Evolutionary conservation across 2,797 vertebrate species (phyloP).

Genomic region (Rhinogobio ventralis): DNA sequence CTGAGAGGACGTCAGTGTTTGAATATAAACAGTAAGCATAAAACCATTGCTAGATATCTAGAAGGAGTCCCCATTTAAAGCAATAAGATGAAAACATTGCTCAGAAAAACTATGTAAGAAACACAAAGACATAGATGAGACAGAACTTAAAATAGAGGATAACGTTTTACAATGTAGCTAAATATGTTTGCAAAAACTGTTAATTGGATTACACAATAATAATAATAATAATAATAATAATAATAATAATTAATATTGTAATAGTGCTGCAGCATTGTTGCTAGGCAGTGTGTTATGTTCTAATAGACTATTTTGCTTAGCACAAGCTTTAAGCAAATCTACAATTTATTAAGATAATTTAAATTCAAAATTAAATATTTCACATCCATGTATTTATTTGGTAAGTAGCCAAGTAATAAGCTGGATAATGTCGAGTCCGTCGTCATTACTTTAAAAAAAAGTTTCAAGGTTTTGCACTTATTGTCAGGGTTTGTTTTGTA

Average conservation of each 20-base stretch:
- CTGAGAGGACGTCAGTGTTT: background rate
- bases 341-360: background rate
- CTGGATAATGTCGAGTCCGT: background rate
- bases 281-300: background rate
- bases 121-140: background rate
- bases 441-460: background rate
- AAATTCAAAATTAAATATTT: background rate
- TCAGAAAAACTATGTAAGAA: background rate
- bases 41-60: background rate
- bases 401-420: background rate
- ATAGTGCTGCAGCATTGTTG: background rate
- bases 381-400: background rate
- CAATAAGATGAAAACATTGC: background rate
- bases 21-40: background rate
- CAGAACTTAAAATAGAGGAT: background rate
- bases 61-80: background rate
- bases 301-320: background rate
- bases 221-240: background rate
- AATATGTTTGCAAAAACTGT: background rate
- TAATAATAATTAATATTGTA: background rate
- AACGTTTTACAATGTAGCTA: background rate
- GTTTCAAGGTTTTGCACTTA: background rate
- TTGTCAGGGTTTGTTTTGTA: background rate
- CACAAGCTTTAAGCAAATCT: background rate
- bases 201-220: background rate